Evolutionary conservation across 1,140 invertebrate genomes (phyloP), one percentile per base, ranked within the genome.

Genomic region (Contarinia nasturtii): DNA sequence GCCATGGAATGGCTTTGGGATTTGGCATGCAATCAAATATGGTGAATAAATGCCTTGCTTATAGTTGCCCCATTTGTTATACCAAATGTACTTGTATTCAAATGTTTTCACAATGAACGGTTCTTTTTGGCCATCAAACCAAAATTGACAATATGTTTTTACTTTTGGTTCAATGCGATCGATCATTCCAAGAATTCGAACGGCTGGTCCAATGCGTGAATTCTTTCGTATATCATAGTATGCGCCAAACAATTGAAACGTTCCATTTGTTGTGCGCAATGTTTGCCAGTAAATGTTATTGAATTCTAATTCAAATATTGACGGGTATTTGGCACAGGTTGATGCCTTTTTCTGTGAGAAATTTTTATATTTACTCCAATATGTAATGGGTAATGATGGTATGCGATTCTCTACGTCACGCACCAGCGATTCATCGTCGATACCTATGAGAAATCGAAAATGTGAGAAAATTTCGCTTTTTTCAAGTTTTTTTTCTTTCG

Each of bases 81-180:
- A 86, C 89, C 89, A 94, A 50, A 91, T 85, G 59, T 92, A 92
- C 56, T 90, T 91, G 65, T 92, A 93, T 60, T 90, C 86, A 48
- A 85, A 74, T 2, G 76, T 77, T 53, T 82, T 82, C 3, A 85
- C 76, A 18, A 92, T 74, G 2, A 81, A 76, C 10, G 82, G 81
- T 51, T 83, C 80, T 49, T 78, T 80, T 50, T 82, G 75, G 17
- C 79, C 77, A 38, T 88, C 82, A 64, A 86, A 92, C 89, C 89
- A 93, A 48, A 93, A 73, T 57, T 90, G 86, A 57, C 89, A 94
- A 57, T 79, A 80, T 0, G 84, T 86, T 50, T 77, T 77, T 1
- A 89, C 73, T 22, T 73, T 79, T 0, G 87, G 87, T 60, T 87
- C 80, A 41, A 92, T 85, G 20, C 86, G 71, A 60, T 93, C 79